Evolutionary conservation across 2,797 vertebrate genomes (phyloP), one percentile per base, ranked within the genome.

Genomic region (Nannoperca obscura): DNA sequence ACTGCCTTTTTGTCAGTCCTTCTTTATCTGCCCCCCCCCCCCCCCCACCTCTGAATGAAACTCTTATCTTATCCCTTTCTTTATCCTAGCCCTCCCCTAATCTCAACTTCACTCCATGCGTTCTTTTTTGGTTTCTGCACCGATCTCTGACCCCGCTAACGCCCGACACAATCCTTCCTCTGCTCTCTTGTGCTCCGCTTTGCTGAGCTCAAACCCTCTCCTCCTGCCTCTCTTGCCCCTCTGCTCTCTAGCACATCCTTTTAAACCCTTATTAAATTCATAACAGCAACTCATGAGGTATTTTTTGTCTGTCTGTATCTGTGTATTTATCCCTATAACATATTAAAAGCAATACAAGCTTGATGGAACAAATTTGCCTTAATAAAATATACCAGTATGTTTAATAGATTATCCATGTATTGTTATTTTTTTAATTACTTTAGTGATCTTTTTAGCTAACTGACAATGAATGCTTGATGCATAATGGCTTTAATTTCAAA

Each of bases 291-390:
- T 53, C 49, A 32, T 12, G 6, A 64, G 36, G 20, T 54, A 10
- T 70, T 76, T 70, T 60, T 64, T 50, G 13, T 30, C 78, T 34
- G 65, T 49, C 32, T 76, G 61, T 59, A 27, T 71, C 64, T 24
- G 20, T 50, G 27, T 58, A 5, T 78, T 53, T 22, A 54, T 70
- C 17, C 19, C 30, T 44, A 12, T 58, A 27, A 47, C 12, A 30
- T 42, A 22, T 59, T 40, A 15, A 62, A 49, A 30, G 7, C 30
- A 72, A 34, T 10, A 38, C 30, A 58, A 50, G 6, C 19, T n/a
- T 55, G 59, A 77, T n/a, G 8, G 64, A 61, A 46, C 40, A 62
- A n/a, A 66, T 65, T 40, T 57, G 11, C 54, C 64, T 78, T 40
- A 66, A 66, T 57, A 69, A 71, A 69, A 80, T 40, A 24, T 50